phyloP scores from a whole-genome alignment of 2,113 vertebrate genomes.

The Patagioenas fasciata region DNA sequence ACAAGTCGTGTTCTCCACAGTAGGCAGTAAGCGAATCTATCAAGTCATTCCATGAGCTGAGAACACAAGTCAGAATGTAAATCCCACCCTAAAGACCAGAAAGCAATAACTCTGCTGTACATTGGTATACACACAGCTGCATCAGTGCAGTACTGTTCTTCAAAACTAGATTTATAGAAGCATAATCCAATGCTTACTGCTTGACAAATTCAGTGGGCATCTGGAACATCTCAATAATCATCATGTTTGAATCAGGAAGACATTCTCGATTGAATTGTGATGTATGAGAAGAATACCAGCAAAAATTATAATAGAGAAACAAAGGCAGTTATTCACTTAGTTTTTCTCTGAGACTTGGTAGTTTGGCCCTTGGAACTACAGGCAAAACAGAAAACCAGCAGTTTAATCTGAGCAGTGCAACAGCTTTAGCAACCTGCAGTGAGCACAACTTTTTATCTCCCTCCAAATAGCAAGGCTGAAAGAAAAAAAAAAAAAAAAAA shows the following conservation, averaged over 20 bases:
- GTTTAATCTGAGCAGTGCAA: neutral
- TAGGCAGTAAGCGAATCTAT: neutral
- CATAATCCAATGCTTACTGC: neutral
- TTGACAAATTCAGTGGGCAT: neutral
- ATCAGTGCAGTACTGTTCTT: neutral
- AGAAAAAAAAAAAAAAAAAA: neutral
- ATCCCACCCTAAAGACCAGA: neutral
- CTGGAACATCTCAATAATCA: neutral
- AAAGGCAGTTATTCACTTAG: neutral
- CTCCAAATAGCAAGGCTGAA: neutral
- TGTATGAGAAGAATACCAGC: neutral
- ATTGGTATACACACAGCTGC: neutral
- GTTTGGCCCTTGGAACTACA: neutral
- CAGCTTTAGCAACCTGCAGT: neutral
- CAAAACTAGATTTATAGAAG: neutral
- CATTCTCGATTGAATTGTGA: neutral
- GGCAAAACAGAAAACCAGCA: neutral
- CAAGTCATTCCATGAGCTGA: neutral
- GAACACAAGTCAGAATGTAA: neutral
- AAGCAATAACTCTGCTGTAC: neutral
- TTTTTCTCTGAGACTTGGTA: neutral
- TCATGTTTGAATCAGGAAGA: neutral
- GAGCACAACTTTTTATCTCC: neutral
- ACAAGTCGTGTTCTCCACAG: neutral
- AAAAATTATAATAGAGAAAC: neutral